Evolutionary conservation across 2,113 vertebrate species (phyloP), one percentile per base, ranked within the genome.

Genomic region (Mobula birostris): DNA sequence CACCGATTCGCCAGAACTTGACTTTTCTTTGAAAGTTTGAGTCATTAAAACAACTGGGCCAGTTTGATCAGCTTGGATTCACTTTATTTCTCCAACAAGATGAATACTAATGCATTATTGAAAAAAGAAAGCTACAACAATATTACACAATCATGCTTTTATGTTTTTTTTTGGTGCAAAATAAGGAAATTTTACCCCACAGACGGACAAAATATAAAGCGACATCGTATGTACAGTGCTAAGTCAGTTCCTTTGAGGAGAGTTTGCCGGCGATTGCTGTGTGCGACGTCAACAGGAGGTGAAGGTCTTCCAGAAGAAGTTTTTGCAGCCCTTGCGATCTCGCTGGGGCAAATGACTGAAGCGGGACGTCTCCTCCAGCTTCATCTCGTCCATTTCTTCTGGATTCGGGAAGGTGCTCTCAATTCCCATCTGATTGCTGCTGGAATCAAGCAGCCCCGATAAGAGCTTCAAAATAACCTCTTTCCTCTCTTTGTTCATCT

Each of bases 271-370:
- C 2, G 78, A 19, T 1, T 19, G 63, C 78, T 88, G 0, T 78
- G 96, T 97, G 98, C 5, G 36, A 0, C 36, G 40, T 93, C 70
- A 98, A 96, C 98, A 98, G 92, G 98, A 97, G 32, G 98, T 98
- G 96, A 98, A 98, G 6, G 98, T 98, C 97, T 98, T 98, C 98
- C 98, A 98, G 97, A 98, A 98, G 97, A 98, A 98, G 95, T 98
- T 98, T 96, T 98, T 98, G 96, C 98, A 98, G 68, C 97, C 97
- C 96, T 98, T 98, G 95, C 98, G 98, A 95, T 98, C 97, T 19
- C 98, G 96, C 96, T 97, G 97, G 8, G 97, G 97, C 94, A 98
- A 96, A 48, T 96, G 97, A 6, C 97, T 95, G n/a, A 97, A 94
- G 94, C 96, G 95, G 0, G 96, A 97, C 95, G 96, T 95, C 95